phyloP scores from a whole-genome alignment of 2,113 vertebrate species.

The Nothocercus julius region DNA sequence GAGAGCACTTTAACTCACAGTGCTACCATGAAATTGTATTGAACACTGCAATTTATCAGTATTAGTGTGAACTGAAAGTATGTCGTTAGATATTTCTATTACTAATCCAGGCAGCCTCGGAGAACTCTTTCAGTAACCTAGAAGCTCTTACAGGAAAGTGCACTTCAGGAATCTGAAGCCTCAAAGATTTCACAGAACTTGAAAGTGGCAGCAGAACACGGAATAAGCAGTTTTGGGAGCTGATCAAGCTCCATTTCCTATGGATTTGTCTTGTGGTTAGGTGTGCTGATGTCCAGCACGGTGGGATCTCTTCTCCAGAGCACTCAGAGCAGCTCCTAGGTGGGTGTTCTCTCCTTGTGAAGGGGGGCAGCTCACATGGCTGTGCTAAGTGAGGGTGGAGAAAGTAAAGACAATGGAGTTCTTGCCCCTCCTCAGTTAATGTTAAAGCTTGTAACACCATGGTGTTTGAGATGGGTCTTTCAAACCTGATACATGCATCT shows the following conservation, averaged over 20 bases:
- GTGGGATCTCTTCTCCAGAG: neutral
- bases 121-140: neutral
- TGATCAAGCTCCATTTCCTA: neutral
- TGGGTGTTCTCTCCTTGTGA: neutral
- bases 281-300: fast-evolving
- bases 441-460: neutral
- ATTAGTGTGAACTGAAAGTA: neutral
- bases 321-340: neutral
- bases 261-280: neutral
- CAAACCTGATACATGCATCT: neutral
- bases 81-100: neutral
- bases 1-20: conserved; percentile 31
- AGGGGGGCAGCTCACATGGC: fast-evolving
- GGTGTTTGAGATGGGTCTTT: neutral
- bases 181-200: neutral
- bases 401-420: neutral
- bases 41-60: conserved; percentile 4
- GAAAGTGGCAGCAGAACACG: neutral
- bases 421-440: fast-evolving
- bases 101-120: fast-evolving
- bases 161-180: neutral
- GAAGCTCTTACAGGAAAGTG: neutral
- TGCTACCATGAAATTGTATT: neutral
- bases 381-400: neutral
- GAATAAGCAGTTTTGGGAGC: neutral